Conservation (phyloP, 2,113 vertebrate genomes). For the Bubo bubo region DNA sequence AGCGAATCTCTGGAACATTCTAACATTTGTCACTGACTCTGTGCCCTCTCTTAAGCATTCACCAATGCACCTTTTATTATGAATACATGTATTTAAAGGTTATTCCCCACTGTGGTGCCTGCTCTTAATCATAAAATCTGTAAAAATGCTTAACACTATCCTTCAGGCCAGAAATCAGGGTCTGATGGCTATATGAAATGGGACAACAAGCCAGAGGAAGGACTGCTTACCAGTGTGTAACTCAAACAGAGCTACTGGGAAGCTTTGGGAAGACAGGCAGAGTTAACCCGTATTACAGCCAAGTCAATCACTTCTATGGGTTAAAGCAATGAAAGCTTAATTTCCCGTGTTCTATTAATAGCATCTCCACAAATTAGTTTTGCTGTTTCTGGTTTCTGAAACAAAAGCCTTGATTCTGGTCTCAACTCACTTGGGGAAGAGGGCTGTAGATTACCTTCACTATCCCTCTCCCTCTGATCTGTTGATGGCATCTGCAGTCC, state of each 20-base stretch:
- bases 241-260: background rate
- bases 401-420: conserved; percentile 3
- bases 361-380: background rate
- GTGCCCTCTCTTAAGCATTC: background rate
- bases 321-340: background rate
- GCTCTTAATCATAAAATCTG: background rate
- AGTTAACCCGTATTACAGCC: background rate
- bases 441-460: background rate
- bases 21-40: conserved; percentile 1
- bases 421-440: background rate
- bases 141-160: background rate
- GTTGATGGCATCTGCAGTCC: conserved; percentile 10
- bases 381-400: conserved; percentile 38
- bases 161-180: background rate
- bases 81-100: background rate
- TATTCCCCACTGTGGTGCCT: background rate
- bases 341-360: conserved; percentile 14
- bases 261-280: background rate
- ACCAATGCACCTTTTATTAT: background rate
- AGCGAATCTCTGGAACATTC: background rate
- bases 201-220: background rate
- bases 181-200: background rate
- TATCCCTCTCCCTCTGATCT: background rate
- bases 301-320: background rate
- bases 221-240: background rate